A percentile compares a stretch with the other conserved stretches of the same genome.
Conservation (phyloP, 1,140 invertebrate species). For the Mamestra configurata region DNA sequence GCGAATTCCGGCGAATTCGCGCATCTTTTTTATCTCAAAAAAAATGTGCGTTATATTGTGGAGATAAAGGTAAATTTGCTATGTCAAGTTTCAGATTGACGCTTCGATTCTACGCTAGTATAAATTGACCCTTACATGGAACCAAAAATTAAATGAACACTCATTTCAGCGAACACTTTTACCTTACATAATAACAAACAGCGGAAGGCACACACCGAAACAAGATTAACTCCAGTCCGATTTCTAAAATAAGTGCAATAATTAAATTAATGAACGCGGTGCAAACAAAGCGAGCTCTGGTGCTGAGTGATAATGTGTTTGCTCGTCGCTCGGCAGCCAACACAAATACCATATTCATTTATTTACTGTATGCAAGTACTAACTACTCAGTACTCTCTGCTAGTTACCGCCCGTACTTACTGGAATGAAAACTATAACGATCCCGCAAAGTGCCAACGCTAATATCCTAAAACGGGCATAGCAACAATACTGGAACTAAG, state of each 20-base stretch:
- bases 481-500: conserved; percentile 7
- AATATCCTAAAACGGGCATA: conserved; percentile 52
- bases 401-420: conserved; percentile 57
- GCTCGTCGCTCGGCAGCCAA: conserved; percentile 7
- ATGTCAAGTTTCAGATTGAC: no score
- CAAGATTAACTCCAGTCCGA: conserved; percentile 5
- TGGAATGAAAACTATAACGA: conserved; percentile 64
- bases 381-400: conserved; percentile 43
- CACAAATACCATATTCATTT: conserved; percentile 54
- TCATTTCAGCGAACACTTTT: not conserved
- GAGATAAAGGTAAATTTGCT: no score
- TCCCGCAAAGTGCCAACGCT: conserved; percentile 53
- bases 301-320: conserved; percentile 45
- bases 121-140: no score
- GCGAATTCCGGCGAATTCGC: no score
- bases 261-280: conserved; percentile 43
- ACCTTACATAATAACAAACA: not conserved
- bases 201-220: conserved; percentile 6
- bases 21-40: no score
- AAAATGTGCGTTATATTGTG: no score
- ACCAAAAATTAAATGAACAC: not conserved
- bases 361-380: conserved; percentile 52
- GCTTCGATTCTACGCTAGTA: no score
- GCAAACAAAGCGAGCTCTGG: conserved; percentile 36
- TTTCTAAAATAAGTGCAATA: conserved; percentile 43